Base-by-base conservation (phyloP, 2,113 vertebrate species). In the Pachypanchax playfairii region DNA sequence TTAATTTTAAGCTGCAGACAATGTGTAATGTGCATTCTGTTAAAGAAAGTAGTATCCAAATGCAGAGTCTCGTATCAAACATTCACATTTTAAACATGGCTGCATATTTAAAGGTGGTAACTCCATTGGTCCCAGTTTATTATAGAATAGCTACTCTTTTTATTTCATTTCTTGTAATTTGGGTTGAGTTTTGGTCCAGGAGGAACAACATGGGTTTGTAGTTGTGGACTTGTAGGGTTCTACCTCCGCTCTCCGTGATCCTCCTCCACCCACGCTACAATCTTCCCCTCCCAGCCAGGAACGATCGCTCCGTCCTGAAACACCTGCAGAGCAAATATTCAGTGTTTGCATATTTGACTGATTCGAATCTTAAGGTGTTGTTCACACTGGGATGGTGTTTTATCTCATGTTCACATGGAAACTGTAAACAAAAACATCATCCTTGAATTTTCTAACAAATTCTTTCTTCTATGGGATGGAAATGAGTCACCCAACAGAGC, bases 201-300 rank as follows among this genome's bases (percentile, higher is more conserved):
- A 67, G 56, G 65, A 75, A 62, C 51, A 43, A 54, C 29, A 72
- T 80, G 83, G 83, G 79, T 76, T 74, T 73, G 70, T 62, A 38
- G 73, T 62, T 68, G 68, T 54, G 54, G 39, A 80, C 54, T 84
- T 51, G 47, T 60, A 24, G 43, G 49, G 47, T 50, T 86, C 56
- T 85, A 90, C 89, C 92, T 94, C 83, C 93, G 93, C 74, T 95
- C 95, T 65, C 93, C 94, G 1, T 93, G 93, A 73, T 98, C 95
- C 89, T 99, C 96, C 88, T 99, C 97, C 60, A 99, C 95, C 97
- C 97, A 99, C 26, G 96, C 97, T 71, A 99, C 96, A 41, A 99
- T 99, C 90, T 99, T 99, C 39, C 96, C 96, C 80, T 99, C 97
- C 97, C 97, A 99, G 67, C 97, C 96, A 22, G 97, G 97, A 60